A percentile compares a stretch with the other conserved stretches of the same genome.
Conservation (phyloP, 2,113 vertebrate species). For the Labeo rohita region DNA sequence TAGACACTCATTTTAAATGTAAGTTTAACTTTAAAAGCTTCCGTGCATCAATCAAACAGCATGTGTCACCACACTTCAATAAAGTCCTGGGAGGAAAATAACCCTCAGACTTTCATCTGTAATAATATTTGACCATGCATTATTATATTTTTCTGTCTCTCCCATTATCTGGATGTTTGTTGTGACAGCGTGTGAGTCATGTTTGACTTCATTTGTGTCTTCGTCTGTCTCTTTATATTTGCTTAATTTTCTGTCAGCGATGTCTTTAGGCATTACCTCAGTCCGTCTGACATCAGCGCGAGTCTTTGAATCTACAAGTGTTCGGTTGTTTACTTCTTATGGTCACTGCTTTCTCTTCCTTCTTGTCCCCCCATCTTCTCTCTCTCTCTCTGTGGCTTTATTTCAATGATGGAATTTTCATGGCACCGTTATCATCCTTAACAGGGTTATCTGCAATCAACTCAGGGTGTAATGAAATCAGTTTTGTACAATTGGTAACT, state of each 20-base stretch:
- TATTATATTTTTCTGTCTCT: slow-evolving; percentile 39
- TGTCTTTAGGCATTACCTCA: slow-evolving; percentile 57
- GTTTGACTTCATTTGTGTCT: slow-evolving; percentile 64
- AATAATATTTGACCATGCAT: slow-evolving; percentile 64
- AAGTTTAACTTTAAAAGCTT: neutral
- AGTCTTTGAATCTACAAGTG: slow-evolving; percentile 49
- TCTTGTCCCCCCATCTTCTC: neutral
- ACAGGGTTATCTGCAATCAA: slow-evolving; percentile 61
- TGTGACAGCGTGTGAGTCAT: slow-evolving; percentile 59
- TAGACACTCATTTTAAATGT: neutral
- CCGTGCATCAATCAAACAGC: neutral
- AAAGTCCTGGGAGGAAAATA: neutral
- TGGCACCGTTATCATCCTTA: slow-evolving; percentile 44
- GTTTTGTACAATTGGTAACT: slow-evolving; percentile 49
- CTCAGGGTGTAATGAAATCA: slow-evolving; percentile 56
- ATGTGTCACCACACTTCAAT: slow-evolving; percentile 45
- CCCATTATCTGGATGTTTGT: slow-evolving; percentile 40
- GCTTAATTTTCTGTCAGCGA: slow-evolving; percentile 31
- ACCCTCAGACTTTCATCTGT: slow-evolving; percentile 5
- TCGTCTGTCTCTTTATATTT: slow-evolving; percentile 51
- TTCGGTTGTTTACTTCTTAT: slow-evolving; percentile 37
- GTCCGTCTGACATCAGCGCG: slow-evolving; percentile 30
- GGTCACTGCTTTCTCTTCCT: neutral
- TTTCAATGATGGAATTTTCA: slow-evolving; percentile 58
- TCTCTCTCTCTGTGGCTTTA: slow-evolving; percentile 30